A percentile compares a stretch with the other conserved stretches of the same genome.
Conservation (phyloP, 2,888 invertebrate genomes). For the Xestia rhomboidea region DNA sequence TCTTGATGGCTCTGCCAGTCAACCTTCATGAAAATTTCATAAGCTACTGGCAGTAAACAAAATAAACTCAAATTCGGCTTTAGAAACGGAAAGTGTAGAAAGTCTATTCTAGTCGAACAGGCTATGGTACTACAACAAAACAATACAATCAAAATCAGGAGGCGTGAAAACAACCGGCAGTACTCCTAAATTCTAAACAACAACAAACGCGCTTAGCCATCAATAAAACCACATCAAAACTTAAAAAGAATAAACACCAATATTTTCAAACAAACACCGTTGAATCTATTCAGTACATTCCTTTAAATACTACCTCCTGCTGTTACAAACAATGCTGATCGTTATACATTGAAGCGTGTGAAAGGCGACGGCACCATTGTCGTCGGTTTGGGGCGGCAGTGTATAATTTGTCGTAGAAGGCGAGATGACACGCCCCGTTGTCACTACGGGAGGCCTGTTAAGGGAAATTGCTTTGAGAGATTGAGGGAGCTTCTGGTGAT, state of each 20-base stretch:
- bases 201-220: background rate
- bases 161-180: background rate
- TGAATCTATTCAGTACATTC: slow-evolving; percentile 40
- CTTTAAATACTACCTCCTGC: slow-evolving; percentile 47
- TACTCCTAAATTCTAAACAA: background rate
- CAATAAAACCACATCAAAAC: slow-evolving; percentile 21
- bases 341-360: slow-evolving; percentile 55
- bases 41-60: background rate
- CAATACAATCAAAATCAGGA: background rate
- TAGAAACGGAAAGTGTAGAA: background rate
- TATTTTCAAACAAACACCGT: slow-evolving; percentile 50
- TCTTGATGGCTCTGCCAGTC: background rate
- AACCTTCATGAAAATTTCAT: background rate
- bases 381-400: slow-evolving; percentile 63
- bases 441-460: slow-evolving; percentile 80
- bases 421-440: slow-evolving; percentile 80
- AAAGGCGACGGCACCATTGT: slow-evolving; percentile 57
- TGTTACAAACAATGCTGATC: slow-evolving; percentile 49
- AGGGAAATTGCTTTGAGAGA: slow-evolving; percentile 63
- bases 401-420: slow-evolving; percentile 82
- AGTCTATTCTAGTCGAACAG: background rate
- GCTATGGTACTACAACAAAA: background rate
- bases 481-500: slow-evolving; percentile 32
- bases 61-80: background rate
- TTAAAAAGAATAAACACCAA: slow-evolving; percentile 43